Evolutionary conservation across 2,113 vertebrate species (phyloP), one percentile per base, ranked within the genome.

Genomic region (Caloenas nicobarica): DNA sequence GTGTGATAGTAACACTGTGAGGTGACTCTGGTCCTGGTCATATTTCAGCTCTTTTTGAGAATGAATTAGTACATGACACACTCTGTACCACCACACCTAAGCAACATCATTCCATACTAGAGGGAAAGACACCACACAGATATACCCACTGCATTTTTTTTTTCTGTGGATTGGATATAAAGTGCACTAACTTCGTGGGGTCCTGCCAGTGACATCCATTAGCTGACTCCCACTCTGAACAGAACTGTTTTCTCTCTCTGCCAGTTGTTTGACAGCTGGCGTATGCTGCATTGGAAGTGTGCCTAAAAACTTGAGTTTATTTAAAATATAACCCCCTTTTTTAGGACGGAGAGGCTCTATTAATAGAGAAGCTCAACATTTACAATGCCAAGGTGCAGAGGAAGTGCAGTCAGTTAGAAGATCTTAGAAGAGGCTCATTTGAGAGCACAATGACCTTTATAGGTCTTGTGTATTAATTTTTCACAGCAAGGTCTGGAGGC

Each of bases 61-160:
- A 9, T 17, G 18, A 69, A 38, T 17, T 22, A 56, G 26, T 14
- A 42, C 10, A 2, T 29, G 51, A 40, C 5, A 10, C 64, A 21
- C 13, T 14, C 46, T 7, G 40, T 17, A n/a, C 31, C 46, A 53
- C 46, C 36, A 22, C 44, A 44, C 14, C 44, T 23, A 44, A 78
- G 33, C 42, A 86, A 26, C 0, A 2, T 17, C 5, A 33, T 46
- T 9, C 19, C 11, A 6, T 16, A 26, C 4, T 4, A 78, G 6
- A 40, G 51, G 51, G n/a, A n/a, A 74, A 71, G 31, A 4, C 42
- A 70, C n/a, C 23, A 21, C 3, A 25, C 44, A 23, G 46, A 14
- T 7, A 44, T 5, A 65, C 3, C 24, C 34, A 16, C 2, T 0
- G 0, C 4, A 3, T 38, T 0, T 42, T 1, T 28, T 28, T 12